Percentiles rank a stretch among this genome's conserved stretches.
Conservation (phyloP, 2,888 invertebrate genomes). For the Cinara cedri region DNA sequence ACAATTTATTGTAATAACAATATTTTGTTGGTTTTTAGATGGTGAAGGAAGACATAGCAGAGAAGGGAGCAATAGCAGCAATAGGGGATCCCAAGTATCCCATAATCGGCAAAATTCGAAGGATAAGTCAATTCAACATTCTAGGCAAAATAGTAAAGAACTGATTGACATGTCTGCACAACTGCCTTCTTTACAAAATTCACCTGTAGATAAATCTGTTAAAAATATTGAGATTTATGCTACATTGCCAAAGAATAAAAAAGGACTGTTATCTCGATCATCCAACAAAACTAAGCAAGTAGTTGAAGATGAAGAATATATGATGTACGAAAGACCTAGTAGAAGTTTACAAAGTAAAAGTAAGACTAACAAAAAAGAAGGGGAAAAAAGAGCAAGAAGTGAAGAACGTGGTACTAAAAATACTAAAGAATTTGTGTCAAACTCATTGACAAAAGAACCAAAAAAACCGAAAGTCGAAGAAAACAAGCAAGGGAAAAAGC, state of each 20-base stretch:
- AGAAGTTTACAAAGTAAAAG: conserved; percentile 68
- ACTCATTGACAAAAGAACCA: conserved; percentile 66
- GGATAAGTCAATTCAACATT: conserved; percentile 70
- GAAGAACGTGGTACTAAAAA: conserved; percentile 81
- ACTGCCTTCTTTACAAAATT: conserved; percentile 58
- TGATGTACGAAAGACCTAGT: conserved; percentile 71
- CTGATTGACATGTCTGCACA: conserved; percentile 63
- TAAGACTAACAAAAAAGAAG: conserved; percentile 71
- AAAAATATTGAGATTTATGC: conserved; percentile 89
- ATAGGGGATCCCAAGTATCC: conserved; percentile 64
- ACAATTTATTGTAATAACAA: not conserved
- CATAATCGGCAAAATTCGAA: conserved; percentile 78
- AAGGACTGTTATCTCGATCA: conserved; percentile 62
- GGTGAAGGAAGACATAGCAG: conserved; percentile 73
- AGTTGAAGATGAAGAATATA: conserved; percentile 75
- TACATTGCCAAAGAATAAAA: conserved; percentile 86
- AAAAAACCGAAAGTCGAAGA: conserved; percentile 67
- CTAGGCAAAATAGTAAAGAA: conserved; percentile 71
- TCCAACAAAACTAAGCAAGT: conserved; percentile 67
- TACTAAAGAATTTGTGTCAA: conserved; percentile 74
- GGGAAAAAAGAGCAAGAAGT: conserved; percentile 81
- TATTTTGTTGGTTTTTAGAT: conserved; percentile 61
- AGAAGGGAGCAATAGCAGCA: conserved; percentile 75
- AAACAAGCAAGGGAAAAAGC: conserved; percentile 79
- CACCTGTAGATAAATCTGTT: conserved; percentile 60